Conservation (phyloP, 1,140 invertebrate genomes). For the Helicoverpa armigera region DNA sequence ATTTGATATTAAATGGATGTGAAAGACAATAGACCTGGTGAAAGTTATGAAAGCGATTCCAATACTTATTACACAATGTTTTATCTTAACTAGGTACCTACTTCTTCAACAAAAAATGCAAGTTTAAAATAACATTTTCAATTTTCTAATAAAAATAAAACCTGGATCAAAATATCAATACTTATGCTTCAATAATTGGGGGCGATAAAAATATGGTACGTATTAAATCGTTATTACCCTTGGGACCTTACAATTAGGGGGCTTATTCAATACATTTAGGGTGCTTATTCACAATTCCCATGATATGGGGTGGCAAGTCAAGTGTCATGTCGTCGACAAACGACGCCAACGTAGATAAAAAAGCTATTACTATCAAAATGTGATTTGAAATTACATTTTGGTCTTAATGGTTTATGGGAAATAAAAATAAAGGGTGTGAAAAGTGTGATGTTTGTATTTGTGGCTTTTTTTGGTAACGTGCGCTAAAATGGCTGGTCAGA, state of each 20-base stretch:
- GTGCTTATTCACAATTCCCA: constrained; percentile 33
- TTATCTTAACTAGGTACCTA: no score
- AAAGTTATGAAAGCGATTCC: no score
- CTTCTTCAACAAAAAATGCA: no score
- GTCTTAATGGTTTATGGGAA: neutral
- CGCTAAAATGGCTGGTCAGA: no score
- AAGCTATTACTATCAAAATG: constrained; percentile 31
- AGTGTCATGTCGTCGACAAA: constrained; percentile 23
- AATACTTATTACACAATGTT: no score
- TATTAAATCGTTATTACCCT: constrained; percentile 25
- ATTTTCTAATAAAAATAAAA: no score
- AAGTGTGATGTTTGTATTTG: no score
- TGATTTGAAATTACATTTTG: constrained; percentile 1
- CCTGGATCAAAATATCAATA: neutral
- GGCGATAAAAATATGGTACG: neutral
- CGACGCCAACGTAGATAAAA: constrained; percentile 28
- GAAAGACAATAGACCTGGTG: no score
- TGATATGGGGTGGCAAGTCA: constrained; percentile 24
- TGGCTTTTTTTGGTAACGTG: no score
- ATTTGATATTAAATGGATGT: no score
- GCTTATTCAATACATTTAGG: neutral
- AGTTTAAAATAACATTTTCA: no score
- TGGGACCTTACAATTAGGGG: neutral
- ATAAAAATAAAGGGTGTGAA: no score
- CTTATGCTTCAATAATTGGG: neutral